Percentiles rank a stretch among this genome's conserved stretches.
Evolutionary conservation across 2,888 invertebrate species (phyloP).

Genomic region (Oscheius onirici): DNA sequence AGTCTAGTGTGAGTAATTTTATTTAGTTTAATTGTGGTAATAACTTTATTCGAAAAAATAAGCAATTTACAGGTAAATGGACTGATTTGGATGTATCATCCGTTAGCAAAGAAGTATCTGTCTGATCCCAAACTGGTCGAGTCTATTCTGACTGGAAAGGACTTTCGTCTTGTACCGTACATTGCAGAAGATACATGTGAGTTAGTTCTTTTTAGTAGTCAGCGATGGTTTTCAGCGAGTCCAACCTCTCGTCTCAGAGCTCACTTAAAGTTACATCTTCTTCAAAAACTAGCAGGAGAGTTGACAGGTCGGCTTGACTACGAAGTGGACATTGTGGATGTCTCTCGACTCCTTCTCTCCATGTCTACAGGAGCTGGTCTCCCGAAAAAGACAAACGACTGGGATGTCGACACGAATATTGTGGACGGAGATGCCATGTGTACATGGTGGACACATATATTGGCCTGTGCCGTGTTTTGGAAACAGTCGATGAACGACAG

Average conservation of each 20-base stretch:
- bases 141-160: conserved; percentile 29
- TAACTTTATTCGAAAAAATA: background rate
- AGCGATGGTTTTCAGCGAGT: conserved; percentile 57
- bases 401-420: conserved; percentile 33
- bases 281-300: conserved; percentile 58
- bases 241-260: conserved; percentile 59
- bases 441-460: conserved; percentile 70
- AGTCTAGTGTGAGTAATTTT: conserved; percentile 38
- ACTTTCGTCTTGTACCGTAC: conserved; percentile 5
- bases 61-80: conserved; percentile 40
- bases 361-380: conserved; percentile 51
- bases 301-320: conserved; percentile 42
- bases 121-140: conserved; percentile 41
- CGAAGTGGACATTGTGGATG: conserved; percentile 56
- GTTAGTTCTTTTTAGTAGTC: background rate
- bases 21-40: no score
- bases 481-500: conserved; percentile 52
- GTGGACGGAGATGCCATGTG: conserved; percentile 63
- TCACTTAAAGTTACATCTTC: conserved; percentile 63
- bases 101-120: conserved; percentile 56
- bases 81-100: conserved; percentile 65
- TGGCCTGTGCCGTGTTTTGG: conserved; percentile 65
- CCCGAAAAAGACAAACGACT: conserved; percentile 31
- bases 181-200: conserved; percentile 15
- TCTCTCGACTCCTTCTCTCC: conserved; percentile 62